phyloP scores from a whole-genome alignment of 1,140 invertebrate species.

The Meloidogyne chitwoodi region DNA sequence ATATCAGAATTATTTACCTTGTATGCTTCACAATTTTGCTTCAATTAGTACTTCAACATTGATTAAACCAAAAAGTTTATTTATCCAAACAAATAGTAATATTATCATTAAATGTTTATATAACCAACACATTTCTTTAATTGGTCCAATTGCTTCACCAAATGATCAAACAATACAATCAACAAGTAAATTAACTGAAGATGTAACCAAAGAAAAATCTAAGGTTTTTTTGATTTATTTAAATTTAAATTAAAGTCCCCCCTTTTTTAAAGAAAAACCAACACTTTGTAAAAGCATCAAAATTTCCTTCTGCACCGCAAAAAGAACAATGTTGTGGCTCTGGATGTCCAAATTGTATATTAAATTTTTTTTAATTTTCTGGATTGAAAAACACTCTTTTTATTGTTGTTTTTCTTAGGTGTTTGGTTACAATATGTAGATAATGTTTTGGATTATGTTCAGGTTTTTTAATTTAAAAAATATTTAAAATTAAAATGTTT shows the following conservation, averaged over 20 bases:
- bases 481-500: neutral
- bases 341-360: slow-evolving; percentile 17
- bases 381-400: neutral
- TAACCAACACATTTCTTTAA: neutral
- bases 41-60: neutral
- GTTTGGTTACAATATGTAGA: slow-evolving; percentile 15
- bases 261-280: neutral
- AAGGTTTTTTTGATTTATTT: neutral
- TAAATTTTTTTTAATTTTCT: neutral
- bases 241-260: no score
- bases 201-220: neutral
- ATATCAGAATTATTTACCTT: no score
- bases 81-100: neutral
- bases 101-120: neutral
- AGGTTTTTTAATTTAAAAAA: neutral
- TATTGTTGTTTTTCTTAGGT: no score
- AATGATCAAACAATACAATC: neutral
- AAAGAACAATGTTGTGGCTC: slow-evolving; percentile 11
- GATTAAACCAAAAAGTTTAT: neutral
- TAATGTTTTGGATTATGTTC: slow-evolving; percentile 16
- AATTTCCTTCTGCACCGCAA: neutral
- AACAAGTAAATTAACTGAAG: neutral
- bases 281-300: neutral
- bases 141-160: neutral
- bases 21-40: no score